phyloP scores from a whole-genome alignment of 1,140 invertebrate genomes.

The Drosophila erecta region DNA sequence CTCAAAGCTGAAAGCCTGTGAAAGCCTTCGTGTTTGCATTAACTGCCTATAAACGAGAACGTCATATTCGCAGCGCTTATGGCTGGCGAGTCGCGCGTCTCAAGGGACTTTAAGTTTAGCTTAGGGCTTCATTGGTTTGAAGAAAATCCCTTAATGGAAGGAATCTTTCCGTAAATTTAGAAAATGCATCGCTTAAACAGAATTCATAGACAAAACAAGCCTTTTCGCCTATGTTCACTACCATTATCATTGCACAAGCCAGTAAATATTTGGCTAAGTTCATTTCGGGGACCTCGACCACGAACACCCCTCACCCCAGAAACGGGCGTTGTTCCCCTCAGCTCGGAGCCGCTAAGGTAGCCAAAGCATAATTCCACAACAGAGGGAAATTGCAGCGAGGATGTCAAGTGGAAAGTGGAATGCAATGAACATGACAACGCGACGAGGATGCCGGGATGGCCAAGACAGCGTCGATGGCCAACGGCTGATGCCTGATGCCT shows the following conservation, averaged over 20 bases:
- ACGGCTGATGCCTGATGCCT: constrained; percentile 30
- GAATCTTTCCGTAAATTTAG: too few species aligned
- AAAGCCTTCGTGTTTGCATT: constrained; percentile 47
- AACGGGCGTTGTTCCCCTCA: constrained; percentile 50
- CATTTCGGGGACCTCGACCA: constrained; percentile 32
- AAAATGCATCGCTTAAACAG: background rate
- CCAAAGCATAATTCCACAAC: constrained; percentile 73
- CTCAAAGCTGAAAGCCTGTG: constrained; percentile 29
- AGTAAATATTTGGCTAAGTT: constrained; percentile 69
- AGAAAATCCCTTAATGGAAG: too few species aligned
- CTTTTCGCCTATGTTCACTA: background rate
- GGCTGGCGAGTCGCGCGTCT: constrained; percentile 17
- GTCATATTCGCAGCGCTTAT: constrained; percentile 30
- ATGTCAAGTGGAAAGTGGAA: constrained; percentile 76
- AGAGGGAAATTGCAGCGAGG: constrained; percentile 74
- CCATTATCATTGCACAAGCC: constrained; percentile 18
- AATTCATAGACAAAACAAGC: background rate
- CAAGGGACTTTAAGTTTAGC: background rate
- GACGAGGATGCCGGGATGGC: constrained; percentile 35
- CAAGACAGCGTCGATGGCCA: constrained; percentile 22
- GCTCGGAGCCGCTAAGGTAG: constrained; percentile 23
- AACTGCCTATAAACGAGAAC: constrained; percentile 41
- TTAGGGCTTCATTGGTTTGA: too few species aligned
- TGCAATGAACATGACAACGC: constrained; percentile 67
- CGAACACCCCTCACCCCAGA: too few species aligned